Evolutionary conservation across 1,140 invertebrate genomes (phyloP).

Genomic region (Trichonephila inaurata): DNA sequence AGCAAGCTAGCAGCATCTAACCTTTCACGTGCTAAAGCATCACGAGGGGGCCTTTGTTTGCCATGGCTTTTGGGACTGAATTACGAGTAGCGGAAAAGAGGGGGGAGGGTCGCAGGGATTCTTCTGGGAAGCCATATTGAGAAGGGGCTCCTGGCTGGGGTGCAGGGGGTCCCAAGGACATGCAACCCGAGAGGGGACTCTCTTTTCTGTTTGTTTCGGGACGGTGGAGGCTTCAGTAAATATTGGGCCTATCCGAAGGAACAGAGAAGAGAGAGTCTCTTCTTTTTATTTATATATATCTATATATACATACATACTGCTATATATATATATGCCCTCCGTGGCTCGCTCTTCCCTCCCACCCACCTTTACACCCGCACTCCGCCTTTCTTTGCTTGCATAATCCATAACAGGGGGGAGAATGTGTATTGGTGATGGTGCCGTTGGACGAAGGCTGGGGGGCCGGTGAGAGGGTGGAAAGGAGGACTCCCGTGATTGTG

Average conservation of each 20-base stretch:
- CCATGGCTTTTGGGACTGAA: conserved; percentile 74
- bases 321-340: conserved; percentile 56
- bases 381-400: conserved; percentile 76
- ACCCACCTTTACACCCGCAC: conserved; percentile 37
- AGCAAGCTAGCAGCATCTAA: conserved; percentile 74
- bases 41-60: conserved; percentile 69
- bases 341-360: neutral
- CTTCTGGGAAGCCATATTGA: conserved; percentile 68
- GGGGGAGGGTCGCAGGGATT: conserved; percentile 20
- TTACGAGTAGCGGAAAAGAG: conserved; percentile 65
- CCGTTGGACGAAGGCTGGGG: neutral
- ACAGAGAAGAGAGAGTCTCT: conserved; percentile 63
- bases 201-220: conserved; percentile 74
- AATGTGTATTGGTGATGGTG: conserved; percentile 4
- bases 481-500: conserved; percentile 74
- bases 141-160: conserved; percentile 41
- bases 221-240: conserved; percentile 76
- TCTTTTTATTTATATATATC: conserved; percentile 71
- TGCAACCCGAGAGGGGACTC: conserved; percentile 71
- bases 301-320: conserved; percentile 52
- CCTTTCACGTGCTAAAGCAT: conserved; percentile 68
- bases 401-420: conserved; percentile 75
- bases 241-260: conserved; percentile 71
- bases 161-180: conserved; percentile 65
- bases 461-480: neutral